Evolutionary conservation across 1,140 invertebrate genomes (phyloP), one percentile per base, ranked within the genome.

Genomic region (Drosophila ananassae): DNA sequence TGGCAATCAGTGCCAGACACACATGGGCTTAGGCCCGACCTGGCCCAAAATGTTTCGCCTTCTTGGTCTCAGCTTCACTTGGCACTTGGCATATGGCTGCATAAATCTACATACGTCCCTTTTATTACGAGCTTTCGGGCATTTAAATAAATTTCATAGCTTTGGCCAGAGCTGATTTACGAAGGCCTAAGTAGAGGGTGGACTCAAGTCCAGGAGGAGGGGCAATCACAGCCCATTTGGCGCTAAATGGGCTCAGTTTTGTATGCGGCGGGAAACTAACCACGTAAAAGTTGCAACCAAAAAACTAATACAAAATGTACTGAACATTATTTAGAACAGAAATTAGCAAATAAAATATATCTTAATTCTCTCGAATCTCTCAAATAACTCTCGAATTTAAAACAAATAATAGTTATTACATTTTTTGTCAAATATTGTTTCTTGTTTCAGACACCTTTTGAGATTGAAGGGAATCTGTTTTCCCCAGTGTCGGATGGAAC

Each of bases 131-230:
- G 83, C 83, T 87, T 87, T 71, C 66, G 75, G 79, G 83, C 83
- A 89, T 84, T 89, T 89, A 89, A 78, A 89, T 89, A 89, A 89
- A 89, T 89, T 89, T 89, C 76, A 83, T 79, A 78, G 74, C 73
- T 77, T 77, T 77, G 73, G 55, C 62, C 73, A 60, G 53, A 89
- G 79, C 79, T 87, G 82, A 87, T 87, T 87, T 87, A 81, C 78
- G 39, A 60, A 81, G 10, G 56, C 13, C 34, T 44, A 44, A 32
- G n/a, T 24, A 8, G 44, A 2, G 28, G 28, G 21, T 8, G 2
- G 4, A 21, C 13, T 21, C n/a, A 8, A 7, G 17, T 3, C 13
- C 1, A 6, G 22, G 30, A 32, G 48, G 13, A n/a, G 77, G 58
- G 39, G 59, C 52, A 73, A 17, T 17, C 39, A 8, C 44, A 37